These are phyloP conservation scores for Nestor notabilis DNA, from an alignment of 2,113 vertebrate species.

Conservation along the genomic window DNA sequence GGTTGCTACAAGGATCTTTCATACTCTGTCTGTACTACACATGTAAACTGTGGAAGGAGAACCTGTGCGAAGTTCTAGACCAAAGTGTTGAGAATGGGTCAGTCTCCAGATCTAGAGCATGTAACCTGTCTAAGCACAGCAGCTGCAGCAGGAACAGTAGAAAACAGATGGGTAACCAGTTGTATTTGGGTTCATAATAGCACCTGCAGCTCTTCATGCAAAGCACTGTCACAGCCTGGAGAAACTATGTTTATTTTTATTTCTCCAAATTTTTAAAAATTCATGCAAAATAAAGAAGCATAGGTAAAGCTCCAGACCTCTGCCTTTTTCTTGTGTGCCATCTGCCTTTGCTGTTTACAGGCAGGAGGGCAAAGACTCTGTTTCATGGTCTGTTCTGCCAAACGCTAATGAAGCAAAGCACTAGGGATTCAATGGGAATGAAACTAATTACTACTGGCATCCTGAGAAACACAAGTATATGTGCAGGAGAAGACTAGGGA, in stretches of 20 bases:
- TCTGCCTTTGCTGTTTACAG: neutral
- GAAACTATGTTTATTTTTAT: neutral
- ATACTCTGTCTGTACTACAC: neutral
- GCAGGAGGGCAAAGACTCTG: neutral
- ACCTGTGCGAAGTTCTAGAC: rapidly evolving
- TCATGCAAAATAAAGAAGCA: neutral
- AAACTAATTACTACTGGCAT: neutral
- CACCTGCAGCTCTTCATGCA: neutral
- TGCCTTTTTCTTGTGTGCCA: neutral
- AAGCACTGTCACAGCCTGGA: neutral
- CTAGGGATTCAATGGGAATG: neutral
- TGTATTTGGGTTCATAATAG: neutral
- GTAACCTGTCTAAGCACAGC: neutral
- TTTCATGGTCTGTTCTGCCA: neutral
- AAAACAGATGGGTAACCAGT: neutral
- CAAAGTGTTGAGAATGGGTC: neutral
- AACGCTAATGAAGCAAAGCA: neutral
- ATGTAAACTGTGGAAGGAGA: neutral
- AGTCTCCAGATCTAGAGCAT: neutral
- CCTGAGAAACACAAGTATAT: neutral
- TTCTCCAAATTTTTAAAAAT: neutral
- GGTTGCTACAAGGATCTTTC: neutral
- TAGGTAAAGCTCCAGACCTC: neutral
- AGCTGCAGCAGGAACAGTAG: neutral
- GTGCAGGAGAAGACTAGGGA: neutral